Base-by-base conservation (phyloP, 2,888 invertebrate genomes). In the Erpobdella octoculata region DNA sequence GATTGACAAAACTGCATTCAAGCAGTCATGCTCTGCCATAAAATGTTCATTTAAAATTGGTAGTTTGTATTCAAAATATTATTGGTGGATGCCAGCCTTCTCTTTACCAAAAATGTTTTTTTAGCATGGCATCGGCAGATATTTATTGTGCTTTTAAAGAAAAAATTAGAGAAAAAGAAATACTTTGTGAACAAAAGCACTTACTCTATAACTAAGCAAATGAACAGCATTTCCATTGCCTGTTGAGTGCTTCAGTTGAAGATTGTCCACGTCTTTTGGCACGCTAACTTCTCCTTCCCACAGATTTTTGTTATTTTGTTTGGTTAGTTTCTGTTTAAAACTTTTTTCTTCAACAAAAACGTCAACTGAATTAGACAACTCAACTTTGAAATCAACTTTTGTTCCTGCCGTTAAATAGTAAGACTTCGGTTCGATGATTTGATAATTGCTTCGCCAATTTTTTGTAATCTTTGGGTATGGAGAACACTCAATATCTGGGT, bases 401-500 rank as follows among this genome's bases (percentile, higher is more conserved):
- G 28, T 18, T 33, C 62, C 62, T 33, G 62, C 1, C 28, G 31
- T 62, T 35, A 62, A 62, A 18, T 31, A 33, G 33, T 62, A 62
- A 6, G 62, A 28, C 38, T 53, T 62, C 25, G 72, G 72, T 37
- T 72, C 65, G 48, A 70, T 48, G 64, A 72, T 21, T 31, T 64
- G 28, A 35, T 70, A 70, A 33, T n/a, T 2, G 41, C 38, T 65
- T 12, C 36, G 38, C 72, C 72, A 72, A 25, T 62, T 35, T 12
- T 38, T 6, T 25, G 70, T 36, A 0, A 21, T 38, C 35, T 28
- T 33, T 3, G 72, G 72, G 15, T 70, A 72, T 25, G 72, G 65
- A 18, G n/a, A n/a, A 48, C 48, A 46, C 36, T 35, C 46, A 35
- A 36, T 33, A 28, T 48, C 70, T 12, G 72, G 72, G 28, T 53